A percentile compares a stretch with the other conserved stretches of the same genome.
Evolutionary conservation across 1,140 invertebrate genomes (phyloP).

Genomic region (Nasonia longicornis): DNA sequence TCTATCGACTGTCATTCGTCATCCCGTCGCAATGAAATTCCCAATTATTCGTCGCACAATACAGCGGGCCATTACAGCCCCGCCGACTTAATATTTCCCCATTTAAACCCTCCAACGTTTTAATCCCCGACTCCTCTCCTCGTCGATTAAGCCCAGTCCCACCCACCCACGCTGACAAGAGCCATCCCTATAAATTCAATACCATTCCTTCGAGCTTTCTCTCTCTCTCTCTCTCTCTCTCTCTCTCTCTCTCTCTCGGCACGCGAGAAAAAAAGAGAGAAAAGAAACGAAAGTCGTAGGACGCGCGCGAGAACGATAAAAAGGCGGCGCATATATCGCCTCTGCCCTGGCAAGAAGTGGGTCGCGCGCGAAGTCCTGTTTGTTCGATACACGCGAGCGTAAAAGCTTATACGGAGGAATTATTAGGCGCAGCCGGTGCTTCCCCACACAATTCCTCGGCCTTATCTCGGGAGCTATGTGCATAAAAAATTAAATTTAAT

Average conservation of each 20-base stretch:
- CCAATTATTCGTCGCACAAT: background rate
- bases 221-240: no score
- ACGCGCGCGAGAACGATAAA: no score
- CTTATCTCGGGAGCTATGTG: slow-evolving; percentile 48
- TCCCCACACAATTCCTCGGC: background rate
- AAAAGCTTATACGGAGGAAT: background rate
- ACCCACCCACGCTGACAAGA: background rate
- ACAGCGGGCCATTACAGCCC: background rate
- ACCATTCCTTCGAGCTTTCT: no score
- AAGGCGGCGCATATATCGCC: no score
- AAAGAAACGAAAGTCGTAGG: no score
- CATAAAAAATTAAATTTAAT: slow-evolving; percentile 22
- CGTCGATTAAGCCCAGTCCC: background rate
- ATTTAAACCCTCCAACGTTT: background rate
- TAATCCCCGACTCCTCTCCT: background rate
- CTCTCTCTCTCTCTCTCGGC: no score
- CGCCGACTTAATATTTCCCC: background rate
- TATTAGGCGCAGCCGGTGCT: background rate
- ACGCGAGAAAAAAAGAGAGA: no score
- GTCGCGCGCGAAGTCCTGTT: background rate
- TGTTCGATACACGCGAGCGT: background rate
- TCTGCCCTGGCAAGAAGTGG: background rate
- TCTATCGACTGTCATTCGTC: background rate
- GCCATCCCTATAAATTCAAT: background rate
- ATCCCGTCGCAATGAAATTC: background rate